Conservation (phyloP, 1,140 invertebrate genomes). For the Apolygus lucorum region DNA sequence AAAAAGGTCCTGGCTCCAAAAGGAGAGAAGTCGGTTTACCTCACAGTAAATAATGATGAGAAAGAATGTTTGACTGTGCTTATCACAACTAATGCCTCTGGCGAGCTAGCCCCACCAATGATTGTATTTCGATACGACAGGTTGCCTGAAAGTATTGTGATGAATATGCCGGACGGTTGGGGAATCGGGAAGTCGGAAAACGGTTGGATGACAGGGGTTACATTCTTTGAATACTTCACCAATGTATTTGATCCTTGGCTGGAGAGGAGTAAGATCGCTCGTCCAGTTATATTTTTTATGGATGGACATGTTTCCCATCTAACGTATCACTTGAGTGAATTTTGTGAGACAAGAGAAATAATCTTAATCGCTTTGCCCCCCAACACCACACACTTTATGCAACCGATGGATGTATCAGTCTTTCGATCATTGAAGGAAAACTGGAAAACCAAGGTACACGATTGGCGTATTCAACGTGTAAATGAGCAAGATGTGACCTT, state of each 20-base stretch:
- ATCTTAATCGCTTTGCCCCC: neutral
- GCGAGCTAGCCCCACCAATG: slow-evolving; percentile 23
- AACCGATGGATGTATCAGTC: neutral
- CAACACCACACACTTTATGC: neutral
- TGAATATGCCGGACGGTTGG: slow-evolving; percentile 35
- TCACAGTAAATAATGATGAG: slow-evolving; percentile 10
- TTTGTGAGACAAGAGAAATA: neutral
- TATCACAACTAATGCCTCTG: slow-evolving; percentile 25
- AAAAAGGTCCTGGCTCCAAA: slow-evolving; percentile 24
- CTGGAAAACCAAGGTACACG: neutral
- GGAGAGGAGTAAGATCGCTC: neutral
- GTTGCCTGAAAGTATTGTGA: slow-evolving; percentile 34
- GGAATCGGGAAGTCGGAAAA: slow-evolving; percentile 34
- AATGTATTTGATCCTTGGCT: neutral
- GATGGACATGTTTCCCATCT: neutral
- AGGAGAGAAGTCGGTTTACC: slow-evolving; percentile 27
- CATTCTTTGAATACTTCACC: slow-evolving; percentile 2
- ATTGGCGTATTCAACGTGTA: neutral
- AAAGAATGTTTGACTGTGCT: slow-evolving; percentile 30
- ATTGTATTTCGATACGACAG: slow-evolving; percentile 37
- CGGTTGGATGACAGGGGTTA: slow-evolving; percentile 7
- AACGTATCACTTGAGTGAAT: neutral
- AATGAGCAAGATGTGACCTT: neutral
- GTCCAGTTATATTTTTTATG: neutral
- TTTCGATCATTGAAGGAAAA: neutral